These are phyloP conservation scores for Sebastes baramenuke DNA, from an alignment of 2,797 vertebrate genomes.

Conservation along the genomic window DNA sequence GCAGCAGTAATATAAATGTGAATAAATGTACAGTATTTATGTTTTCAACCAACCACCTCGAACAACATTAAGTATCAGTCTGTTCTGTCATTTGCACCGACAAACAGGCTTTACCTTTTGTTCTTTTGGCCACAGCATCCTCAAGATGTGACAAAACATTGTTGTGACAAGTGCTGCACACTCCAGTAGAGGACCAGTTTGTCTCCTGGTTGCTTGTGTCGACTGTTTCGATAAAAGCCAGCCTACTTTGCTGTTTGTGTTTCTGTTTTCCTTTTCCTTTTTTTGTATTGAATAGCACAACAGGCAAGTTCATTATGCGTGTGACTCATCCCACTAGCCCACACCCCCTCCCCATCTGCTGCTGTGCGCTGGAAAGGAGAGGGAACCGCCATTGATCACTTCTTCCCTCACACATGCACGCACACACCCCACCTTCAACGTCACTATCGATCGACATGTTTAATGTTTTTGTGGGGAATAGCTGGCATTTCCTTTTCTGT, in stretches of 20 bases:
- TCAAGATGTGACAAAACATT: slow-evolving; percentile 51
- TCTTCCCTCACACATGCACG: slow-evolving; percentile 83
- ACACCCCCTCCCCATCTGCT: slow-evolving; percentile 86
- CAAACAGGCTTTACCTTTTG: slow-evolving; percentile 35
- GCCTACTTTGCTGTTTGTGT: slow-evolving; percentile 75
- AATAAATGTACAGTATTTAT: slow-evolving; percentile 17
- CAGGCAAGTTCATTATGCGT: slow-evolving; percentile 85
- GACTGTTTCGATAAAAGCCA: slow-evolving; percentile 71
- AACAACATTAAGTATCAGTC: slow-evolving; percentile 20
- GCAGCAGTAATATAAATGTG: slow-evolving; percentile 8
- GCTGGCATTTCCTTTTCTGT: slow-evolving; percentile 76
- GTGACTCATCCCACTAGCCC: slow-evolving; percentile 87
- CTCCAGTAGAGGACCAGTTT: slow-evolving; percentile 58
- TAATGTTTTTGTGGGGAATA: slow-evolving; percentile 79
- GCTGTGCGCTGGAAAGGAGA: slow-evolving; percentile 84
- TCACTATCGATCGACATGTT: slow-evolving; percentile 83
- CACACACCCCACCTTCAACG: slow-evolving; percentile 81
- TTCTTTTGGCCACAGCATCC: slow-evolving; percentile 42
- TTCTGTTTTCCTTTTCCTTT: slow-evolving; percentile 72
- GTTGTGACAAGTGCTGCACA: slow-evolving; percentile 59
- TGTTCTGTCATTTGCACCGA: slow-evolving; percentile 18
- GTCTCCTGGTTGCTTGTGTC: slow-evolving; percentile 58
- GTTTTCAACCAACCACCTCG: slow-evolving; percentile 3
- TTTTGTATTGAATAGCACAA: slow-evolving; percentile 85
- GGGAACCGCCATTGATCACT: slow-evolving; percentile 87